These are phyloP conservation scores for Marasmarcha lunaedactyla DNA, from an alignment of 2,888 invertebrate species.

Conservation along the genomic window DNA sequence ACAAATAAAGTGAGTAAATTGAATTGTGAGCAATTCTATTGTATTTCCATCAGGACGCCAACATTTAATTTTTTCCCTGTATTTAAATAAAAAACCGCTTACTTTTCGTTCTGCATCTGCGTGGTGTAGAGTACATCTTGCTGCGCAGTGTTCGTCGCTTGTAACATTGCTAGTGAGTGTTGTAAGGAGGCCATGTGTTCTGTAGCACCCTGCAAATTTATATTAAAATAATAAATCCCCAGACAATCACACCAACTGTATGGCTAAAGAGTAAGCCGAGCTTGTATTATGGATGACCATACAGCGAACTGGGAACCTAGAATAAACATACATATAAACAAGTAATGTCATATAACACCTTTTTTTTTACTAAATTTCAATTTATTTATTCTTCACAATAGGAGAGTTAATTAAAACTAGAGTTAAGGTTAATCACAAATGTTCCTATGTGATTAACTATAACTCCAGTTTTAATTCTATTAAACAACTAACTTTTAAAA, in stretches of 20 bases:
- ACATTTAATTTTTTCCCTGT: too few species aligned
- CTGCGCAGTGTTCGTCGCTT: constrained; percentile 54
- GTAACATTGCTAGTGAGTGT: constrained; percentile 54
- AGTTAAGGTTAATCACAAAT: not conserved
- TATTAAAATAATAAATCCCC: not conserved
- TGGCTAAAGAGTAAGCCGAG: too few species aligned
- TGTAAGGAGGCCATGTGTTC: constrained; percentile 60
- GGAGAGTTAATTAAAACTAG: too few species aligned
- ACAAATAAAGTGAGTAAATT: too few species aligned
- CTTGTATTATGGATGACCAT: too few species aligned
- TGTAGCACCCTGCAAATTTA: constrained; percentile 49
- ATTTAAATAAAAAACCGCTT: too few species aligned
- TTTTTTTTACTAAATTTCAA: not conserved
- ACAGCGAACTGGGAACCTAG: too few species aligned
- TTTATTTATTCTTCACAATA: not conserved
- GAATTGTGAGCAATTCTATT: too few species aligned
- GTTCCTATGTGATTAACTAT: not conserved
- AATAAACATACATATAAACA: too few species aligned
- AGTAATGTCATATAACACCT: not conserved
- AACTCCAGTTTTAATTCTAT: not conserved
- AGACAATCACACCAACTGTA: too few species aligned
- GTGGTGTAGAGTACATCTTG: constrained; percentile 58
- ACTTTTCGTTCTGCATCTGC: constrained; percentile 62
- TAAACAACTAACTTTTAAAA: too few species aligned
- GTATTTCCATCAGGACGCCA: too few species aligned